Evolutionary conservation across 1,140 invertebrate species (phyloP).

Genomic region (Acromyrmex charruanus): DNA sequence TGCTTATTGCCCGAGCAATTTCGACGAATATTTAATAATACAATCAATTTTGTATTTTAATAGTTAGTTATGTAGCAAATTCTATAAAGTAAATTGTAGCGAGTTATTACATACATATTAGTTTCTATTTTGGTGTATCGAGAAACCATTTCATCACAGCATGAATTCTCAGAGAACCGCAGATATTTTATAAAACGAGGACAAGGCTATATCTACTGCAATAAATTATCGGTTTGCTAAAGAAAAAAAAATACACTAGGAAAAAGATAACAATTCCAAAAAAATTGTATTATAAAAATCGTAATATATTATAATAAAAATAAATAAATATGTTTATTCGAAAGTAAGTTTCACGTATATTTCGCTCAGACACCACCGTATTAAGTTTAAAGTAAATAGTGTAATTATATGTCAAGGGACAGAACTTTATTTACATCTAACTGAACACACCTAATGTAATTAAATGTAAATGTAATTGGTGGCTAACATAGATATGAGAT

Average conservation of each 20-base stretch:
- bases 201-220: conserved; percentile 5
- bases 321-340: neutral
- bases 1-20: neutral
- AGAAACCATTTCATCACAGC: conserved; percentile 19
- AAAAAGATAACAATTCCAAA: neutral
- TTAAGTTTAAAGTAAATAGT: conserved; percentile 6
- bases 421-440: conserved; percentile 28
- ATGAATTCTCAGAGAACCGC: neutral
- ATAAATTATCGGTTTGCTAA: neutral
- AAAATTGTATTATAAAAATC: conserved; percentile 6
- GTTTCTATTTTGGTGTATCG: conserved; percentile 31
- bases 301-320: neutral
- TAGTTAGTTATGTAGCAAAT: neutral
- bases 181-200: conserved; percentile 38
- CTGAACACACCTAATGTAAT: conserved; percentile 12
- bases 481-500: neutral
- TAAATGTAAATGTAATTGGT: conserved; percentile 29
- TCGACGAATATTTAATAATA: neutral
- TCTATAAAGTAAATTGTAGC: neutral
- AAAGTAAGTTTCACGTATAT: neutral
- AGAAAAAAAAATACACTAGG: neutral
- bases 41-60: conserved; percentile 28
- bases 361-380: neutral
- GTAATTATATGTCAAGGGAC: neutral
- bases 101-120: conserved; percentile 21